phyloP scores from a whole-genome alignment of 2,797 vertebrate genomes.

The Eremophila alpestris region DNA sequence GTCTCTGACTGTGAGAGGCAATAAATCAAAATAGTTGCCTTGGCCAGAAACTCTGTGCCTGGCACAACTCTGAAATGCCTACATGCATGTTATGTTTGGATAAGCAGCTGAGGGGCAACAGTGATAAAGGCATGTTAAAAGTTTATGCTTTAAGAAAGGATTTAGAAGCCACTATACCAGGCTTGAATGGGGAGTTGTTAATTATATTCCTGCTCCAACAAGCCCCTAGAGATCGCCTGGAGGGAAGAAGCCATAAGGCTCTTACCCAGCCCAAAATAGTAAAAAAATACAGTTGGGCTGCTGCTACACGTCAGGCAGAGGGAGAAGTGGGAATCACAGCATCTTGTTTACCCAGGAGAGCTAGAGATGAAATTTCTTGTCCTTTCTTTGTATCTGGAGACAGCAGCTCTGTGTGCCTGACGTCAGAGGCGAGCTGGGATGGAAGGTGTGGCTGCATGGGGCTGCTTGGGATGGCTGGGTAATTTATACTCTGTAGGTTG shows the following conservation, averaged over 20 bases:
- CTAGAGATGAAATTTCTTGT: neutral
- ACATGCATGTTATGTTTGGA: neutral
- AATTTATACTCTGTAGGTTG: neutral
- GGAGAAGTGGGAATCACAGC: neutral
- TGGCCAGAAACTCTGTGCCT: neutral
- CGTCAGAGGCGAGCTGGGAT: neutral
- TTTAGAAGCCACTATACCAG: neutral
- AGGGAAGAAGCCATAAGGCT: conserved; percentile 39
- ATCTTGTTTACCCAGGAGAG: neutral
- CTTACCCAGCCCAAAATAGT: neutral
- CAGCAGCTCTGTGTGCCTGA: accelerated
- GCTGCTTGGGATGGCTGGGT: conserved; percentile 25
- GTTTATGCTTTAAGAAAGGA: neutral
- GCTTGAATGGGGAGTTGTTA: conserved; percentile 31
- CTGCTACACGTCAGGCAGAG: neutral
- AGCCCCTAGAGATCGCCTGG: conserved; percentile 26
- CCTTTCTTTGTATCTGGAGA: neutral
- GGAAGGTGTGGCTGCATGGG: conserved; percentile 35
- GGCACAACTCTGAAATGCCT: neutral
- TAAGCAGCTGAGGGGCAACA: neutral
- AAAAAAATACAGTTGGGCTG: neutral
- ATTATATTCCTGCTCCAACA: conserved; percentile 46
- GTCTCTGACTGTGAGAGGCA: neutral
- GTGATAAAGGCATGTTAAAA: neutral
- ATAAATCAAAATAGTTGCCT: neutral